Evolutionary conservation across 2,888 invertebrate species (phyloP).

Genomic region (Teinopalpus imperialis): DNA sequence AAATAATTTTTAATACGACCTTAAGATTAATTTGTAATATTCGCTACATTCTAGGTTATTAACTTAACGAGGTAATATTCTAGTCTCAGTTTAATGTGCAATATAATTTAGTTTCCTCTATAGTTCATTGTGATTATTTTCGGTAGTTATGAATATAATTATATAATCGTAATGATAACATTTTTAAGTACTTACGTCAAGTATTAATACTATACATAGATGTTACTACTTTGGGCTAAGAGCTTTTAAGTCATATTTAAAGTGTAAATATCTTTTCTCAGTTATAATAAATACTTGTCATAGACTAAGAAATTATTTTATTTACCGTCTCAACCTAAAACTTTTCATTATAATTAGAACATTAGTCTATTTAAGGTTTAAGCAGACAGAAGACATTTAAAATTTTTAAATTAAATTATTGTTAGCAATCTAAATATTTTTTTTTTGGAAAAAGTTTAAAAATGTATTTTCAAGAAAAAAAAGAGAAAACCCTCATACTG

Average conservation of each 20-base stretch:
- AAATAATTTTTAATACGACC: slow-evolving; percentile 1
- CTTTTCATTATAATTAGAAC: no score
- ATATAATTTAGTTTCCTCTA: slow-evolving; percentile 1
- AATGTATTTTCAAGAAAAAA: no score
- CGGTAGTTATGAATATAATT: neutral
- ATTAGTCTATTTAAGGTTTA: no score
- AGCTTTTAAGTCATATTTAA: slow-evolving; percentile 15
- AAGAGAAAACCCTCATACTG: no score
- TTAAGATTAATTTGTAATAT: no score
- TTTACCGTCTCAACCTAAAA: neutral
- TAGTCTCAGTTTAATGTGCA: slow-evolving; percentile 18
- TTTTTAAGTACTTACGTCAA: no score
- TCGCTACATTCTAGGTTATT: no score
- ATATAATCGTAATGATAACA: neutral
- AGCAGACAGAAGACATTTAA: no score
- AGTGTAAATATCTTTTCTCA: slow-evolving; percentile 16
- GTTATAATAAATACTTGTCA: slow-evolving; percentile 22
- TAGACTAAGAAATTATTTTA: slow-evolving; percentile 13
- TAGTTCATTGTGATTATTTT: neutral
- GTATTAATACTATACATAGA: neutral
- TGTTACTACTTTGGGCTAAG: slow-evolving; percentile 22
- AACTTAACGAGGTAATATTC: slow-evolving; percentile 1
- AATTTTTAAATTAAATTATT: no score
- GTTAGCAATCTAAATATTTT: no score
- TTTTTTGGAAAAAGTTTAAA: no score